A percentile compares a stretch with the other conserved stretches of the same genome.
Evolutionary conservation across 2,888 invertebrate species (phyloP).

Genomic region (Cylindroiulus punctatus): DNA sequence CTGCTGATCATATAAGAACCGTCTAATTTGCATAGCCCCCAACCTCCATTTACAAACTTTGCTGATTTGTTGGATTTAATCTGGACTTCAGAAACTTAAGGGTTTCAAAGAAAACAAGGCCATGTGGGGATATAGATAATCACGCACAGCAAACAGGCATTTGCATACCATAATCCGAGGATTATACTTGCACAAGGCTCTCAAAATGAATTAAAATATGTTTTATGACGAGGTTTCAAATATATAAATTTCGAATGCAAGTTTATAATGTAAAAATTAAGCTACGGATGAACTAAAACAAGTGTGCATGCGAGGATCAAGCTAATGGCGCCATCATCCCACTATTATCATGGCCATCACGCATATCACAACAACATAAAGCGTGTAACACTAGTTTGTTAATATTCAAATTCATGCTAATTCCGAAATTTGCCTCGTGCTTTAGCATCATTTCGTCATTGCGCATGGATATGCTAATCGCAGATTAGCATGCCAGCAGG

Average conservation of each 20-base stretch:
- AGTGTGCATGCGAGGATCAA: neutral
- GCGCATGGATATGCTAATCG: constrained; percentile 12
- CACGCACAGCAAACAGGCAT: neutral
- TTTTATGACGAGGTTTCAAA: neutral
- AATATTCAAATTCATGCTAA: constrained; percentile 6
- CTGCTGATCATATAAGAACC: too few relatives aligned
- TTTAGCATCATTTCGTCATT: neutral
- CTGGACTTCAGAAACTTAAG: too few relatives aligned
- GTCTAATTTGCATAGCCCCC: too few relatives aligned
- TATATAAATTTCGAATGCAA: neutral
- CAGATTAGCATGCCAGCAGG: neutral
- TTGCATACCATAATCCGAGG: neutral
- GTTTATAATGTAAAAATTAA: neutral
- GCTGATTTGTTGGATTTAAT: too few relatives aligned
- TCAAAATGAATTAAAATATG: constrained; percentile 1
- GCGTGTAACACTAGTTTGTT: neutral
- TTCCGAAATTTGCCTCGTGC: neutral
- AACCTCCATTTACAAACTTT: too few relatives aligned
- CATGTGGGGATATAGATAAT: too few relatives aligned
- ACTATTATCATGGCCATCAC: constrained; percentile 8
- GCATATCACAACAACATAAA: neutral
- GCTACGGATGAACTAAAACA: neutral
- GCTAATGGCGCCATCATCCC: neutral
- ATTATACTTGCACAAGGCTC: neutral
- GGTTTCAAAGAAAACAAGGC: too few relatives aligned